These are phyloP conservation scores for Argyresthia goedartella DNA, from an alignment of 2,888 invertebrate species.

Conservation along the genomic window DNA sequence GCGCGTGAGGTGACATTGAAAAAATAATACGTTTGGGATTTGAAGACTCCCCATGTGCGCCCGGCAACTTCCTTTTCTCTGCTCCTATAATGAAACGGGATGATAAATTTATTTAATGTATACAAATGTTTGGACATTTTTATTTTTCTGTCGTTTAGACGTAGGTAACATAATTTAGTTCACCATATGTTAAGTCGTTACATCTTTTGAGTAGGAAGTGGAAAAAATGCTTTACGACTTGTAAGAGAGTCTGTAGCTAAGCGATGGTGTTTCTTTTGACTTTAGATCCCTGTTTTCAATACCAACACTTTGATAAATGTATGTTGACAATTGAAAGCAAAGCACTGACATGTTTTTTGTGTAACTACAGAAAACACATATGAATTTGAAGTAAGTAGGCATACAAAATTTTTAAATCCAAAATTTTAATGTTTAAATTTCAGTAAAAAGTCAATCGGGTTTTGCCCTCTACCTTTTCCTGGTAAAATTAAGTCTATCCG, in stretches of 20 bases:
- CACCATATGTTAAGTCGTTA: constrained; percentile 64
- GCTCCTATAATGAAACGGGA: constrained; percentile 55
- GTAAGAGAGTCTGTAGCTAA: constrained; percentile 56
- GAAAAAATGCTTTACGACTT: constrained; percentile 64
- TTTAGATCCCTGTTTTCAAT: too few relatives aligned
- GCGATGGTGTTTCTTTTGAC: too few relatives aligned
- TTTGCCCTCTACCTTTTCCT: too few relatives aligned
- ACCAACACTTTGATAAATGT: too few relatives aligned
- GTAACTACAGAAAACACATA: too few relatives aligned
- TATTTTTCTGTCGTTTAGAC: constrained; percentile 66
- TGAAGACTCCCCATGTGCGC: constrained; percentile 64
- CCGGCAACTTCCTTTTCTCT: constrained; percentile 62
- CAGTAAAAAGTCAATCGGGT: too few relatives aligned
- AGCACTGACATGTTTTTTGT: too few relatives aligned
- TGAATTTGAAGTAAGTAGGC: too few relatives aligned
- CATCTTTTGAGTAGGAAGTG: constrained; percentile 59
- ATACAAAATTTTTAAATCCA: too few relatives aligned
- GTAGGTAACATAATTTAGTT: constrained; percentile 69
- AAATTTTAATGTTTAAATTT: too few relatives aligned
- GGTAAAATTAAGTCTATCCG: too few relatives aligned
- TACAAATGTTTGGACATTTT: constrained; percentile 72
- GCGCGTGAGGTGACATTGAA: constrained; percentile 59
- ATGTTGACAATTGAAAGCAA: too few relatives aligned
- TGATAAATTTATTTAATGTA: constrained; percentile 71
- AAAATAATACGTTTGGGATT: constrained; percentile 69